Evolutionary conservation across 2,113 vertebrate genomes (phyloP).

Genomic region (Thymallus thymallus): DNA sequence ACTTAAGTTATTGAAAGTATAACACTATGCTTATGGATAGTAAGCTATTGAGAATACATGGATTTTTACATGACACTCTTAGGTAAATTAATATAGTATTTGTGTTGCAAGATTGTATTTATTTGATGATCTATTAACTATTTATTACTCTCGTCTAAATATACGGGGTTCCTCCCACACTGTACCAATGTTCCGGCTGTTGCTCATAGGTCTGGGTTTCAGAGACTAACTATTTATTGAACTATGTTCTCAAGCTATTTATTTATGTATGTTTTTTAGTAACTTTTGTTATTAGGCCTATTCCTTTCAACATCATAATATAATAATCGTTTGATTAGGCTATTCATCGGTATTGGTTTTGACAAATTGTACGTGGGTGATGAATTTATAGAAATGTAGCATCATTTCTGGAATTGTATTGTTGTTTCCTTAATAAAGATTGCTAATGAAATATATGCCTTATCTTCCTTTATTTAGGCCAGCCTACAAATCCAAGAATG

Average conservation of each 20-base stretch:
- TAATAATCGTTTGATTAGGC: not conserved
- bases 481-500: no score
- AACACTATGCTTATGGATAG: constrained; percentile 29
- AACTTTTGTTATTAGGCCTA: no score
- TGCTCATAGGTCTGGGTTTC: no score
- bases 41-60: constrained; percentile 37
- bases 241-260: no score
- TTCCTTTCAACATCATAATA: no score
- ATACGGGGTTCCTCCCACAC: no score
- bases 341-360: not conserved
- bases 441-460: not conserved
- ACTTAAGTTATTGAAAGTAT: constrained; percentile 22
- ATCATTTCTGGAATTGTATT: not conserved
- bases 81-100: not conserved
- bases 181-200: no score
- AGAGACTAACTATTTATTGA: not conserved
- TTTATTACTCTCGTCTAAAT: not conserved
- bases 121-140: not conserved
- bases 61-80: not conserved
- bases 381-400: not conserved
- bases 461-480: not conserved
- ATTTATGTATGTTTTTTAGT: no score
- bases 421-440: not conserved
- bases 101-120: not conserved
- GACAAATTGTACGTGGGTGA: not conserved